A percentile compares a stretch with the other conserved stretches of the same genome.
Conservation (phyloP, 2,888 invertebrate genomes). For the Drosophila leonis region DNA sequence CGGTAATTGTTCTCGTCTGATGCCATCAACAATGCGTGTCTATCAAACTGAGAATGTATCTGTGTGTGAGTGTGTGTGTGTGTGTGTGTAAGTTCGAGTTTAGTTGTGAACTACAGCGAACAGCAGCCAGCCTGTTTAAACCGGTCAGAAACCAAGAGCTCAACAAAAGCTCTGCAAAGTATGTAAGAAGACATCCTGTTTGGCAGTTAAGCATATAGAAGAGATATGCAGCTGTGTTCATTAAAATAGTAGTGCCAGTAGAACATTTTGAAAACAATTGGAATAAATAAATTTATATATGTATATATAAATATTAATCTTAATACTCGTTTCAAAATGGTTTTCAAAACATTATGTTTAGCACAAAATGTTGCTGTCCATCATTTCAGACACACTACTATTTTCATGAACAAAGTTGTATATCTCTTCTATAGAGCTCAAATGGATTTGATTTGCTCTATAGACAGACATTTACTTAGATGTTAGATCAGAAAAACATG, state of each 20-base stretch:
- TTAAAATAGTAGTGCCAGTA: too few relatives aligned
- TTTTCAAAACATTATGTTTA: too few relatives aligned
- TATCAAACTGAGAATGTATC: neutral
- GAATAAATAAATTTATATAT: neutral
- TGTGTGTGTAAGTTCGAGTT: slow-evolving; percentile 1
- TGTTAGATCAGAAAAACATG: too few relatives aligned
- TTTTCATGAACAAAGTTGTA: too few relatives aligned
- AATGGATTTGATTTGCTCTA: too few relatives aligned
- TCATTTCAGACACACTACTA: too few relatives aligned
- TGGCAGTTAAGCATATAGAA: neutral
- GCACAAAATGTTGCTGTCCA: too few relatives aligned
- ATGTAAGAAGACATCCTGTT: neutral
- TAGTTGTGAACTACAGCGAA: slow-evolving; percentile 16
- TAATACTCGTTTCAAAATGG: too few relatives aligned
- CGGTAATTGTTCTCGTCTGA: slow-evolving; percentile 64
- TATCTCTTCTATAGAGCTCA: too few relatives aligned
- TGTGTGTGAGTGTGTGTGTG: slow-evolving; percentile 3
- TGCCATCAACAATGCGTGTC: slow-evolving; percentile 54
- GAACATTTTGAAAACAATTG: too few relatives aligned
- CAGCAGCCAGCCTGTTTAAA: slow-evolving; percentile 51
- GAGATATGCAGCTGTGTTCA: too few relatives aligned
- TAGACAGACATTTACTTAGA: too few relatives aligned
- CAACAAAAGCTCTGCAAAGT: neutral
- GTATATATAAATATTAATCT: neutral
- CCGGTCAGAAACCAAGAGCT: slow-evolving; percentile 23